Conservation (phyloP, 2,888 invertebrate genomes). For the Drosophila austrosaltans region DNA sequence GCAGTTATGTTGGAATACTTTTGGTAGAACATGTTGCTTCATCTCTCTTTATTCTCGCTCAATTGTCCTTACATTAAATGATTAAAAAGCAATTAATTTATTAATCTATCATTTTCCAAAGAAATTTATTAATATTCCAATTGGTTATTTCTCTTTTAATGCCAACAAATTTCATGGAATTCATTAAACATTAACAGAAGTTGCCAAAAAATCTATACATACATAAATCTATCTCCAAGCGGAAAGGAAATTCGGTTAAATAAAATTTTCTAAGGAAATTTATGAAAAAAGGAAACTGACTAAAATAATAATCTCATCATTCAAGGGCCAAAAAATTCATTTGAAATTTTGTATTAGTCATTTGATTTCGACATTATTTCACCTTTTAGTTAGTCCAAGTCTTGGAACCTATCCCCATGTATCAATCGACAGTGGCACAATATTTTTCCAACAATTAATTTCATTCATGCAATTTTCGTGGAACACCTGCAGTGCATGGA, state of each 20-base stretch:
- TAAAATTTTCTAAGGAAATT: background rate
- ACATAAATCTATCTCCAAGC: background rate
- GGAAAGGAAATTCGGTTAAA: background rate
- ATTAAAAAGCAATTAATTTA: background rate
- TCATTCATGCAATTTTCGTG: conserved; percentile 56
- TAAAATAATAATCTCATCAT: background rate
- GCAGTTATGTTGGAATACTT: conserved; percentile 10
- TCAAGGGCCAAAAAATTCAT: background rate
- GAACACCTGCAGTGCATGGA: conserved; percentile 49
- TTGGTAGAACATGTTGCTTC: conserved; percentile 1
- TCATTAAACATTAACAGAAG: too few relatives aligned
- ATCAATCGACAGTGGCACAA: conserved; percentile 57
- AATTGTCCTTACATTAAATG: background rate
- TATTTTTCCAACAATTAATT: conserved; percentile 68
- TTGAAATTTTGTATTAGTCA: background rate
- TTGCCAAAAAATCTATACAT: too few relatives aligned
- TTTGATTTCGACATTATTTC: background rate
- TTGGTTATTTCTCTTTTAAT: too few relatives aligned
- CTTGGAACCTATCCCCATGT: conserved; percentile 24
- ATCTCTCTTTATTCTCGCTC: background rate
- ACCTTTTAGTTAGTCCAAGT: background rate
- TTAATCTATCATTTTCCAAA: too few relatives aligned
- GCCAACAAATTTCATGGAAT: too few relatives aligned
- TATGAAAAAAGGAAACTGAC: background rate
- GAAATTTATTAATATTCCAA: too few relatives aligned